A percentile compares a stretch with the other conserved stretches of the same genome.
Conservation (phyloP, 2,113 vertebrate species). For the Sylvicapra grimmia region DNA sequence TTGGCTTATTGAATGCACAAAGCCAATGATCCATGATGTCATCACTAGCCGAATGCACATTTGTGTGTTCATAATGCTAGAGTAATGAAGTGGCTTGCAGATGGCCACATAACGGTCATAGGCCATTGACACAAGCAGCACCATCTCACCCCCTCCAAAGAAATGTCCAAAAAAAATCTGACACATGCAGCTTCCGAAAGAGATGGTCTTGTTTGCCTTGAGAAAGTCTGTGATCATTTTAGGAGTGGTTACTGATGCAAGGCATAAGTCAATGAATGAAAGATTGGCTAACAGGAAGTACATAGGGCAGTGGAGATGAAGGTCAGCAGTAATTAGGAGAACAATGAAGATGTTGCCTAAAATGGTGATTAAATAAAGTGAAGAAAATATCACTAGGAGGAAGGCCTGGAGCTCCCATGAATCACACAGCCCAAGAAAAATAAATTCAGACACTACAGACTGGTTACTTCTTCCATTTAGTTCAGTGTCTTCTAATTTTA, state of each 20-base stretch:
- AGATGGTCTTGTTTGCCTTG: constrained; percentile 49
- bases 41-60: constrained; percentile 26
- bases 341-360: constrained; percentile 59
- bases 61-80: constrained; percentile 11
- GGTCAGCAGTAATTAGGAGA: constrained; percentile 22
- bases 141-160: constrained; percentile 58
- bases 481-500: neutral
- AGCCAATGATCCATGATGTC: constrained; percentile 43
- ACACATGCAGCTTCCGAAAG: constrained; percentile 54
- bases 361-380: constrained; percentile 56
- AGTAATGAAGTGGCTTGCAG: constrained; percentile 60
- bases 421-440: constrained; percentile 48
- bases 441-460: constrained; percentile 46
- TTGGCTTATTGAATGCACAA: constrained; percentile 56
- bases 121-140: constrained; percentile 60
- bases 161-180: constrained; percentile 61
- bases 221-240: constrained; percentile 54
- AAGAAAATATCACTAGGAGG: constrained; percentile 47
- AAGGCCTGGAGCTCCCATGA: constrained; percentile 8
- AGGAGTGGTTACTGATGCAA: constrained; percentile 56
- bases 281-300: constrained; percentile 60
- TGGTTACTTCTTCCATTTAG: constrained; percentile 19
- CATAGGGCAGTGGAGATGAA: constrained; percentile 43
- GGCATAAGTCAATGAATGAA: constrained; percentile 50
- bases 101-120: constrained; percentile 53